A percentile compares a stretch with the other conserved stretches of the same genome.
These are phyloP conservation scores for Neodon shergylaensis DNA, from an alignment of 2,113 vertebrate genomes.

Conservation along the genomic window DNA sequence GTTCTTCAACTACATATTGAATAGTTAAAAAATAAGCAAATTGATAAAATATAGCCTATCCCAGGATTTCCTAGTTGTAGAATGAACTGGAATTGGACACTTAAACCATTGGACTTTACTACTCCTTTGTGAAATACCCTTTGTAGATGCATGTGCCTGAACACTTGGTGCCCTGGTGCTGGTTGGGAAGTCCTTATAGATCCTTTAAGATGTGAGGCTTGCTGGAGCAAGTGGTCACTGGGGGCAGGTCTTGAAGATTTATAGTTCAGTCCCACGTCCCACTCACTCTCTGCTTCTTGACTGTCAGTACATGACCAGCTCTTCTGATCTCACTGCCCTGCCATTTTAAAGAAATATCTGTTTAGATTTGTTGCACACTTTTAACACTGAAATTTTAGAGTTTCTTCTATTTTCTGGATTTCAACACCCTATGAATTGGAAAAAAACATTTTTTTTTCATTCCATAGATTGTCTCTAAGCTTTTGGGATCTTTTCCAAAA, in stretches of 20 bases:
- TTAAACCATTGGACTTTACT: conserved; percentile 17
- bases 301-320: background rate
- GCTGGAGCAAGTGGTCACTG: background rate
- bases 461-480: background rate
- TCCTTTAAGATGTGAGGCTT: background rate
- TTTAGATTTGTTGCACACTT: background rate
- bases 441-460: background rate
- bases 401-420: background rate
- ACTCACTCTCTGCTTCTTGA: background rate
- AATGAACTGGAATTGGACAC: background rate
- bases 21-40: conserved; percentile 35
- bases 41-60: conserved; percentile 7
- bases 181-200: background rate
- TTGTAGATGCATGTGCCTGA: background rate
- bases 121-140: background rate
- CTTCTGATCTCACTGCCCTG: background rate
- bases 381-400: background rate
- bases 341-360: background rate
- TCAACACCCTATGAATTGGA: background rate
- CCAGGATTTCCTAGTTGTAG: conserved; percentile 23
- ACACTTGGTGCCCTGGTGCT: background rate
- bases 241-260: background rate
- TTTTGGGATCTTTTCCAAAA: background rate
- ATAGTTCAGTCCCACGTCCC: background rate
- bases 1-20: background rate